Base-by-base conservation (phyloP, 2,797 vertebrate genomes). In the Onychomys arenicola region DNA sequence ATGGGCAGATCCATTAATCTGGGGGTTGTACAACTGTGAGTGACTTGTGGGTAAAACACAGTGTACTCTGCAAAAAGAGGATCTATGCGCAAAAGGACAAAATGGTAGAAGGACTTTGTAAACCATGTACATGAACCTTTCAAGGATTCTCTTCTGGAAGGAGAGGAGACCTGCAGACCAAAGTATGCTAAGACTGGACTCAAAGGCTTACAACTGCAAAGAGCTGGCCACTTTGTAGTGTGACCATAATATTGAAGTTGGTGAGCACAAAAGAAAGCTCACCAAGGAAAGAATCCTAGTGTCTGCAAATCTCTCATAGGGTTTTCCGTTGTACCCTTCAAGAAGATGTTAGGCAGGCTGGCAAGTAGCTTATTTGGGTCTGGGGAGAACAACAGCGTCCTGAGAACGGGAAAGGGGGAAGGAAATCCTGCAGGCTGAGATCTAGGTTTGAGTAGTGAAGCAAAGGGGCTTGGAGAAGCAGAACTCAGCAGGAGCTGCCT, bases 1-100 rank as follows among this genome's bases (percentile, higher is more conserved):
- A 95, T 89, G 55, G 83, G 25, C 90, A 93, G 88, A 95, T 65
- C 87, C 61, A 91, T 77, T 97, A 93, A 92, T 91, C 90, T 96
- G 55, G 52, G 25, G 19, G 32, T 52, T 82, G 40, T 82, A 52
- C 46, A 93, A 37, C 52, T 90, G 0, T 89, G 69, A 95, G 90
- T 86, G 94, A 95, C 40, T 90, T 92, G 63, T 21, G 8, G 57
- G 46, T 69, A 89, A 95, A 94, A 88, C 52, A 86, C 92, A 94
- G 89, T 43, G 59, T 91, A 52, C 63, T 77, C 57, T 73, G 93
- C 52, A 69, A 97, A 83, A 73, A 94, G n/a, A 89, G 14, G 40
- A 61, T 86, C 37, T 12, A 25, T 23, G 23, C 76, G 19, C 77
- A 96, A 94, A 61, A 83, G 17, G 23, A 73, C 25, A 52, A 89